Evolutionary conservation across 2,888 invertebrate species (phyloP).

Genomic region (Dendrolimus houi): DNA sequence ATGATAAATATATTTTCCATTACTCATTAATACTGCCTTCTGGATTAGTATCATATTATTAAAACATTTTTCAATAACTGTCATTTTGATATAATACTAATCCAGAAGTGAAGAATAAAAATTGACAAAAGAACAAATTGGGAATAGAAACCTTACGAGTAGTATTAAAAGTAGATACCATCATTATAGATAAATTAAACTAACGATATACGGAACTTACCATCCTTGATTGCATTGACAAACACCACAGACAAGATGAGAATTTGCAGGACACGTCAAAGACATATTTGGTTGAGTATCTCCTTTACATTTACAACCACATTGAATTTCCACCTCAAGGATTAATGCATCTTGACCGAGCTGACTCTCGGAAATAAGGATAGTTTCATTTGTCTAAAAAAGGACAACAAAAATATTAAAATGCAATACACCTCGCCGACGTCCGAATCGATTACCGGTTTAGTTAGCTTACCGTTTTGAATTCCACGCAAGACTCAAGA

Average conservation of each 20-base stretch:
- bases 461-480: constrained; percentile 48
- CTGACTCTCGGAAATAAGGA: constrained; percentile 85
- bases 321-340: constrained; percentile 83
- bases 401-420: constrained; percentile 5
- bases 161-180: too few species aligned
- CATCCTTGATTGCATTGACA: constrained; percentile 79
- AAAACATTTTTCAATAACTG: too few species aligned
- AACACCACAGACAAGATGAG: constrained; percentile 78
- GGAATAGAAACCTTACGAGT: too few species aligned
- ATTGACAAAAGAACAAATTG: too few species aligned
- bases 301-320: constrained; percentile 81
- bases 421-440: not conserved
- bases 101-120: too few species aligned
- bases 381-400: constrained; percentile 52
- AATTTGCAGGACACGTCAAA: constrained; percentile 63
- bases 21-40: too few species aligned
- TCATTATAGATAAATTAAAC: not conserved
- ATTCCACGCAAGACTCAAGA: constrained; percentile 72
- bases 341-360: constrained; percentile 82
- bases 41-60: too few species aligned
- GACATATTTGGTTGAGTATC: constrained; percentile 38
- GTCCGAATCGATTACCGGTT: constrained; percentile 3
- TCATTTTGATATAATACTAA: too few species aligned
- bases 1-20: too few species aligned
- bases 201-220: constrained; percentile 37